A percentile compares a stretch with the other conserved stretches of the same genome.
phyloP scores from a whole-genome alignment of 2,888 invertebrate genomes.

The Zaprionus bogoriensis region DNA sequence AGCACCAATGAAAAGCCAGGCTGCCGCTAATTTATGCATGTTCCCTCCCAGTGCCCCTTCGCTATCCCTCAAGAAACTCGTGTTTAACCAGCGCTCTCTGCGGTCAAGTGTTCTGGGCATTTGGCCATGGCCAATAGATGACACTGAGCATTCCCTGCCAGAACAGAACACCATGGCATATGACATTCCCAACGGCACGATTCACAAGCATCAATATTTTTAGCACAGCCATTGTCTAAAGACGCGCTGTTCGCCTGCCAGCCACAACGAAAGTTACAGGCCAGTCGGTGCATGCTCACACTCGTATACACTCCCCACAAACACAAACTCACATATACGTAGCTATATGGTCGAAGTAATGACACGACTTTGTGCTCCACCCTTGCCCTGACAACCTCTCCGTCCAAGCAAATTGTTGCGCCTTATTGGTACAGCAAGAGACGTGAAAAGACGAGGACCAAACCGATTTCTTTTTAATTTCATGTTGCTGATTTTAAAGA shows the following conservation, averaged over 20 bases:
- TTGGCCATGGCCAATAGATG: too few species aligned
- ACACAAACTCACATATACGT: too few species aligned
- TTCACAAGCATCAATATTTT: constrained; percentile 62
- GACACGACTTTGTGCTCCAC: constrained; percentile 45
- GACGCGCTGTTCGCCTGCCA: constrained; percentile 50
- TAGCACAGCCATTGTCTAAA: constrained; percentile 44
- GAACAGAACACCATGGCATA: too few species aligned
- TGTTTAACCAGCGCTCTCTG: constrained; percentile 46
- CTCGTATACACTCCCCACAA: too few species aligned
- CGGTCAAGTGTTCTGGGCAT: constrained; percentile 19
- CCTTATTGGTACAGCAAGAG: constrained; percentile 55
- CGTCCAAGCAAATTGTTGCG: constrained; percentile 55
- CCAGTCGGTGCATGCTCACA: constrained; percentile 15
- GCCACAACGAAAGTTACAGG: constrained; percentile 1
- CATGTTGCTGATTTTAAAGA: constrained; percentile 53
- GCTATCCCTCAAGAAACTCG: too few species aligned
- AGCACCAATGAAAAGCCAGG: constrained; percentile 3
- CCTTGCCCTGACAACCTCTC: too few species aligned
- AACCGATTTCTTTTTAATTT: constrained; percentile 40
- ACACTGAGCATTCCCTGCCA: too few species aligned
- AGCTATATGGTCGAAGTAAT: constrained; percentile 53
- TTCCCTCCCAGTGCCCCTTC: too few species aligned
- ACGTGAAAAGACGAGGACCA: constrained; percentile 46
- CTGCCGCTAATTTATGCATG: constrained; percentile 28
- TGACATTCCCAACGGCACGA: constrained; percentile 63